Conservation (phyloP, 2,113 vertebrate genomes). For the Pluvialis apricaria region DNA sequence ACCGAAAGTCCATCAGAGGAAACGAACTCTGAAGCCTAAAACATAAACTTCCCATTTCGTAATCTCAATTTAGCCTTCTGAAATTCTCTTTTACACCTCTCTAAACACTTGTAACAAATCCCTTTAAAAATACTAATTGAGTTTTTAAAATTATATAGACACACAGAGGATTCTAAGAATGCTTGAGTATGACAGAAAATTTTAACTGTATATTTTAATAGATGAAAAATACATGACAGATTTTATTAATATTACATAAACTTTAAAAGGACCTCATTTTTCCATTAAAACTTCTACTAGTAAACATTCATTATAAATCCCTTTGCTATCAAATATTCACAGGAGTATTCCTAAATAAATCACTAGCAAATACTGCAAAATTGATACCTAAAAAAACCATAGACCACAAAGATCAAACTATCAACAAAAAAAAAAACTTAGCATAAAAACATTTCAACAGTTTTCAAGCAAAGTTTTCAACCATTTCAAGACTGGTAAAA, state of each 20-base stretch:
- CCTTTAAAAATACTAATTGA: not conserved
- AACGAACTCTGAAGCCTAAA: not conserved
- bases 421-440: not conserved
- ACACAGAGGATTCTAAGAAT: not conserved
- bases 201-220: conserved; percentile 16
- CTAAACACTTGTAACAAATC: not conserved
- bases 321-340: conserved; percentile 22
- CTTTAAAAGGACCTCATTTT: conserved; percentile 26
- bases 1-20: not conserved
- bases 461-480: not conserved
- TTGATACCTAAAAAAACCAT: not conserved
- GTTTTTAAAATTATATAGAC: not conserved
- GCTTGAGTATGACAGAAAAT: not conserved
- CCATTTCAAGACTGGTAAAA: not conserved
- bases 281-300: conserved; percentile 25
- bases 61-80: not conserved
- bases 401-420: not conserved
- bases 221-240: conserved; percentile 18
- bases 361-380: not conserved
- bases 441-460: conserved; percentile 23
- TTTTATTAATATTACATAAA: conserved; percentile 58
- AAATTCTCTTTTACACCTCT: not conserved
- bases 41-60: not conserved
- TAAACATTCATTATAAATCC: conserved; percentile 29
- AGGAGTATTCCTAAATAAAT: conserved; percentile 44